Evolutionary conservation across 2,113 vertebrate genomes (phyloP), one percentile per base, ranked within the genome.

Genomic region (Strix uralensis): DNA sequence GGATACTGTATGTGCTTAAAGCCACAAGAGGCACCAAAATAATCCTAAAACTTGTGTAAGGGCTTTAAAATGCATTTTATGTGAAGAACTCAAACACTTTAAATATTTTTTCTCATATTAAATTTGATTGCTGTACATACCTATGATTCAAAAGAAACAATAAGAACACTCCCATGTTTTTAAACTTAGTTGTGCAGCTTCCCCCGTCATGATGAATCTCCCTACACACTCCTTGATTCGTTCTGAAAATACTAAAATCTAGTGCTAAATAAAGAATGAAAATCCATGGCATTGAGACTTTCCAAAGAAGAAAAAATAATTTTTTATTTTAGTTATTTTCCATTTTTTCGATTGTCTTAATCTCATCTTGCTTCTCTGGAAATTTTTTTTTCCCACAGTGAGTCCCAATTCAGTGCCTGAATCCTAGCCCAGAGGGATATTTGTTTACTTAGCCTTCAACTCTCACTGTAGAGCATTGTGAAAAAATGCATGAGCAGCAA

Each of bases 1-100:
- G 42, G 22, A 32, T 27, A 7, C 4, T 17, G 3, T 9, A 26
- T 13, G 11, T 2, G 5, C 32, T 67, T 27, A 91, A 62, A 83
- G 8, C 2, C 10, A 46, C 10, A 54, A 46, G 9, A 81, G 21
- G 3, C 42, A 86, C 30, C 13, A 86, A 89, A 83, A 69, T 36
- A 46, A 52, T 47, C 6, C 11, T 8, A 81, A 67, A 71, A 55
- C 1, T 2, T 5, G 1, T 44, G 2, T 9, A 61, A 65, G 7
- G 1, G 2, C 1, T 77, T 86, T 77, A 42, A 93, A 77, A 79
- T 52, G 2, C 0, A 40, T 86, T 74, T 51, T 13, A n/a, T 27
- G 5, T 55, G 10, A 58, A 81, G 26, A 73, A 49, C 8, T 40
- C 0, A 0, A 87, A 4, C 22, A 10, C 9, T 57, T 84, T 2